Conservation (phyloP, 2,113 vertebrate species). For the Myiopsitta monachus region DNA sequence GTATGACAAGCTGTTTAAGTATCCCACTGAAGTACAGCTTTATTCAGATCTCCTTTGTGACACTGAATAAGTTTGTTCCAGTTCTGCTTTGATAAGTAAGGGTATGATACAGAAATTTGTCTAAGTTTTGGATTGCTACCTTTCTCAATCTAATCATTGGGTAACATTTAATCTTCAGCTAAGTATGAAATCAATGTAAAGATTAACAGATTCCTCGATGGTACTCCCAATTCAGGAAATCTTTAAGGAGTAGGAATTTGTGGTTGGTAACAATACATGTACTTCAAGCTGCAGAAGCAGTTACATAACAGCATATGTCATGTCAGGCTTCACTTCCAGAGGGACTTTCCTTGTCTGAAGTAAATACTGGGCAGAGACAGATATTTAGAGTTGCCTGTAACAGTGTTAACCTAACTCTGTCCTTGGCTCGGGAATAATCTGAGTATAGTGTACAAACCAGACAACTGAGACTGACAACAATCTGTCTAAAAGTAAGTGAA, state of each 20-base stretch:
- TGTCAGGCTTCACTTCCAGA: background rate
- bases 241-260: background rate
- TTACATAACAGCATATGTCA: background rate
- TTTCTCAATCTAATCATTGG: background rate
- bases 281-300: background rate
- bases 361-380: background rate
- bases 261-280: background rate
- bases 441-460: background rate
- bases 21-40: background rate
- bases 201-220: background rate
- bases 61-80: background rate
- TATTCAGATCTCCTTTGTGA: background rate
- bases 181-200: background rate
- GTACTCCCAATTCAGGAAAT: background rate
- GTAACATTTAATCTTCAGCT: background rate
- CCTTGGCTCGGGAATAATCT: conserved; percentile 18
- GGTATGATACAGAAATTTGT: background rate
- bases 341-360: background rate
- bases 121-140: background rate
- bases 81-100: background rate
- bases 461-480: background rate
- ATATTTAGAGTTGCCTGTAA: background rate
- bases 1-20: background rate
- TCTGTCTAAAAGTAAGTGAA: conserved; percentile 37
- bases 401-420: background rate